Percentiles rank a stretch among this genome's conserved stretches.
These are phyloP conservation scores for Passer domesticus DNA, from an alignment of 2,113 vertebrate species.

Conservation along the genomic window DNA sequence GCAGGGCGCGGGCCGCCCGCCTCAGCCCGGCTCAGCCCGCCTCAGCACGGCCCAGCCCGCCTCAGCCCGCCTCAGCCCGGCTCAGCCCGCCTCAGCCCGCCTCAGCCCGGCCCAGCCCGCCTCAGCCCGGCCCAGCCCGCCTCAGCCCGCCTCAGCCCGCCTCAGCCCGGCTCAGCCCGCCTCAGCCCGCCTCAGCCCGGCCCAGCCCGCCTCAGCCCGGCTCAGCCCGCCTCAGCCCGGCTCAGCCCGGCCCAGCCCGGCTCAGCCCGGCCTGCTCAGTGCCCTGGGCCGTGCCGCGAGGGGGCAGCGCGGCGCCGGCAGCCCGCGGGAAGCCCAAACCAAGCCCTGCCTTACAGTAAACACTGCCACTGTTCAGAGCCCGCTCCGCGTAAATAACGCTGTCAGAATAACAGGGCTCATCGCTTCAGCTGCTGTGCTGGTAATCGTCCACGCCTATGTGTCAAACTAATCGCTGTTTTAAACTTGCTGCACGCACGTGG, in stretches of 20 bases:
- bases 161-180: too few species aligned
- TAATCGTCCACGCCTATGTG: background rate
- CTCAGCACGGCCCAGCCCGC: too few species aligned
- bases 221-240: too few species aligned
- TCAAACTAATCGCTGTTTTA: background rate
- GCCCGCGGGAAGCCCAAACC: fast-evolving
- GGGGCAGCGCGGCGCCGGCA: background rate
- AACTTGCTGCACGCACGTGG: fast-evolving
- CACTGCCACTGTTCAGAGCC: background rate
- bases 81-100: too few species aligned
- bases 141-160: too few species aligned
- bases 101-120: too few species aligned
- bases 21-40: too few species aligned
- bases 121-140: fast-evolving
- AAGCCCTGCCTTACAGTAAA: fast-evolving
- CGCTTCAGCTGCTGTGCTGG: background rate
- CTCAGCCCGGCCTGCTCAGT: too few species aligned
- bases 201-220: too few species aligned
- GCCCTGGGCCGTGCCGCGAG: background rate
- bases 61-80: too few species aligned
- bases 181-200: too few species aligned
- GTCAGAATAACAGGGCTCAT: background rate
- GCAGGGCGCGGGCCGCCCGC: fast-evolving
- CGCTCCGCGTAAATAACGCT: background rate
- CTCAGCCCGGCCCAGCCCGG: fast-evolving